Percentiles rank a stretch among this genome's conserved stretches.
phyloP scores from a whole-genome alignment of 2,888 invertebrate genomes.

The Drosophila aldrichi region DNA sequence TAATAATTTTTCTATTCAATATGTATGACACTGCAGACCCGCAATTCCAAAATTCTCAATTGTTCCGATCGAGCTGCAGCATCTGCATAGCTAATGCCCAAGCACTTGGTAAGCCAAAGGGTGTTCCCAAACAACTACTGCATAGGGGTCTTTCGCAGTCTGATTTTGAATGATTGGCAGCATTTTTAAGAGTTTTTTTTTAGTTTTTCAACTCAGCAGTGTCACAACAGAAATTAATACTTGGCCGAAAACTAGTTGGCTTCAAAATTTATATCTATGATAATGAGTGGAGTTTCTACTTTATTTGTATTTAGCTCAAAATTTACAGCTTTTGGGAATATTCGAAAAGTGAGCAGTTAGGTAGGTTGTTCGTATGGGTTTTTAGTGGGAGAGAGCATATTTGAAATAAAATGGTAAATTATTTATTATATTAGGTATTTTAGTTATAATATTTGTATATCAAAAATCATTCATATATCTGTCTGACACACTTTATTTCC shows the following conservation, averaged over 20 bases:
- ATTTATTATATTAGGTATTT: no score
- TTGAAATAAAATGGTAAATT: background rate
- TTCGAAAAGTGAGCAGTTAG: background rate
- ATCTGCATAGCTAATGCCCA: conserved; percentile 74
- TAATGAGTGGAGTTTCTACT: background rate
- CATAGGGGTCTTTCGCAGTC: conserved; percentile 15
- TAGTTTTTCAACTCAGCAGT: conserved; percentile 36
- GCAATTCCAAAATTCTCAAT: conserved; percentile 16
- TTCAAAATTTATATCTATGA: background rate
- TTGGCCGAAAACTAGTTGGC: conserved; percentile 13
- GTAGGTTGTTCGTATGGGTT: background rate
- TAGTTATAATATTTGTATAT: no score
- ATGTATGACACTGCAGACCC: conserved; percentile 68
- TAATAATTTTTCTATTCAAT: conserved; percentile 84
- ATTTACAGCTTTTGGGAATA: conserved; percentile 32
- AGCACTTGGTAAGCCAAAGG: conserved; percentile 59
- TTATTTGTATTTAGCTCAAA: conserved; percentile 12
- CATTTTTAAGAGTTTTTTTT: conserved; percentile 22
- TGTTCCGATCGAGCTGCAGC: conserved; percentile 33
- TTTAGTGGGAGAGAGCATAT: background rate
- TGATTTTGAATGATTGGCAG: conserved; percentile 32
- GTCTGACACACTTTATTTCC: no score
- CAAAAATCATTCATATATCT: no score
- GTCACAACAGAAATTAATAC: conserved; percentile 77
- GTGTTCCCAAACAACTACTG: conserved; percentile 28